Evolutionary conservation across 92 coral and sea anemone genomes (phyloP), one percentile per base, ranked within the genome.

Genomic region (Umimayanthus chanpuru): DNA sequence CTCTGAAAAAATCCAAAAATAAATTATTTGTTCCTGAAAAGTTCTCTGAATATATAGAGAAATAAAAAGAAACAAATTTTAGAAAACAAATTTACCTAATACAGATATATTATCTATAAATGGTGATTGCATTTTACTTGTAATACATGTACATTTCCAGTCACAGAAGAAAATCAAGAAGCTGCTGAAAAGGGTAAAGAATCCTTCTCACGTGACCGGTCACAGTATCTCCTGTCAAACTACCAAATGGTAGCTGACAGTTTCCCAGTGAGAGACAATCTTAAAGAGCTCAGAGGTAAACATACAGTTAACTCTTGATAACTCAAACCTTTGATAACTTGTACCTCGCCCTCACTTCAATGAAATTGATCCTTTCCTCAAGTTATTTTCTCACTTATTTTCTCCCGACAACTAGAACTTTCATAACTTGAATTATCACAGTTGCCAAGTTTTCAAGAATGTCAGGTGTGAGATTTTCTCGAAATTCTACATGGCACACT

Each of bases 171-270:
- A 32, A 2, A 2, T 32, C 36, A 32, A 32, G 2, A 32, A 32
- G 67, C 23, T 47, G 8, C 61, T 23, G 21, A 66, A 7, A n/a
- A 41, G 9, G 21, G 21, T 9, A 18, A 25, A 26, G 77, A 47
- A 47, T 20, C 84, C 30, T 55, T 80, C 79, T 44, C 87, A 71
- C 56, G 8, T 28, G 78, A 44, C 25, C 41, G 26, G 44, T 41
- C 66, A 43, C 87, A 70, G 43, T 83, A 68, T 83, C 65, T 83
- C 9, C 73, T 83, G 64, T 68, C 87, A 83, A 47, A 72, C 4
- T 61, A 71, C 28, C 87, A 83, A 47, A 6, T 83, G 66, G 41
- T 83, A 83, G 87, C 87, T 26, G 55, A 83, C 38, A 44, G 44
- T 71, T 83, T 83, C 28, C 87, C 87, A 26, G 26, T 44, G 61